Base-by-base conservation (phyloP, 2,888 invertebrate genomes). In the Pilophorus perplexus region DNA sequence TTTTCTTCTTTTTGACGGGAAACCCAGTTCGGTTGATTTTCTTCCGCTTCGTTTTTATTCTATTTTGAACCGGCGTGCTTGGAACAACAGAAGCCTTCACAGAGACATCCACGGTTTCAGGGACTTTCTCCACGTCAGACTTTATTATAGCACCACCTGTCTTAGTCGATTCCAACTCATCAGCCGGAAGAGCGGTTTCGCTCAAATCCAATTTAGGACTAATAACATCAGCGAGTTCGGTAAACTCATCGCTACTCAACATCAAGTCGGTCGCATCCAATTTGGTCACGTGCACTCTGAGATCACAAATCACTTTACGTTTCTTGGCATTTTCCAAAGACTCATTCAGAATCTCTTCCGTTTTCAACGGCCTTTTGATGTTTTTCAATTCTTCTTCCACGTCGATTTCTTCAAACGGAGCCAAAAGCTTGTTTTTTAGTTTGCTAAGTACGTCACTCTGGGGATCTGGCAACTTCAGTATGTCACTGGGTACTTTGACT, bases 11-110 rank as follows among this genome's bases (percentile, higher is more conserved):
- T 14, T 89, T 80, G 20, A 85, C 89, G 0, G 93, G 93, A 76
- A 93, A 93, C 2, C 93, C 93, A 16, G 92, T 93, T 72, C 90
- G 82, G 75, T 93, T 93, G 42, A 89, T 87, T 18, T 89, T 85
- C 75, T 91, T 87, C 40, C 90, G 83, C 16, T 82, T 76, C 6
- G 80, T 77, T 71, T 81, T 82, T 72, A 81, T 33, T 28, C 48
- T 62, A 62, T 27, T 62, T 28, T 2, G 46, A 12, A 33, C 12
- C 12, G 33, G 33, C 6, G 33, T 6, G 6, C 6, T 8, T 33
- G 33, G 6, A 33, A 12, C 6, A 33, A 33, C 33, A 33, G 6
- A 8, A 33, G 33, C 33, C 12, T 6, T 6, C 12, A 33, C 6
- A 33, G 33, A 33, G n/a, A n/a, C n/a, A n/a, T n/a, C n/a, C n/a